Base-by-base conservation (phyloP, 2,888 invertebrate genomes). In the Hemithea aestivaria region DNA sequence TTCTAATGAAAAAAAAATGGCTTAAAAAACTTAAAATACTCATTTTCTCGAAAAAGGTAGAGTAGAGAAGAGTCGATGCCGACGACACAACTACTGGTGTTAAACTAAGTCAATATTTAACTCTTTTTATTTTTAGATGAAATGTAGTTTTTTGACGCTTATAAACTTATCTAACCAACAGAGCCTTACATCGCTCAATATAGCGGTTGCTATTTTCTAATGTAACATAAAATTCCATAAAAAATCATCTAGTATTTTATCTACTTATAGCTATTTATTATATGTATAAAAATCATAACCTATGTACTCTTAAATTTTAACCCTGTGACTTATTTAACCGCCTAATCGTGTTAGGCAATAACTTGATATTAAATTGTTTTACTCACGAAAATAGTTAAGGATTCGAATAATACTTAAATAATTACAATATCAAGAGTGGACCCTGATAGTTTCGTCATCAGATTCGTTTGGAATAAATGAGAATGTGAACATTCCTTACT, bases 171-270 rank as follows among this genome's bases (percentile, higher is more conserved):
- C 11, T 40, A 27, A 35, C 26, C 27, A 34, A 46, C 28, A 16
- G 51, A 48, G 52, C 42, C 37, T 40, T 48, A 43, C 40, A 52
- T 31, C 40, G 45, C 47, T 48, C 45, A 38, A 39, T 33, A 34
- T 31, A 27, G 46, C 42, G 44, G 27, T 45, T 20, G 41, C 43
- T 48, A 46, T 44, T 39, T 32, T 39, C 20, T 46, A 28, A 27
- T 36, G 31, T 40, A 16, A 16, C 16, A 35, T 30, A 26, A 35
- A 29, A 27, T n/a, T n/a, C n/a, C n/a, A 40, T 22, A 26, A 20
- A 21, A 28, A 26, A 35, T 27, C 20, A 24, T 20, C 9, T 31
- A n/a, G 21, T 45, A 30, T 20, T 23, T 27, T 35, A 39, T 25
- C 11, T 37, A 37, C 32, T 33, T 28, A 26, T 36, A n/a, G n/a